Evolutionary conservation across 1,140 invertebrate species (phyloP).

Genomic region (Maniola jurtina): DNA sequence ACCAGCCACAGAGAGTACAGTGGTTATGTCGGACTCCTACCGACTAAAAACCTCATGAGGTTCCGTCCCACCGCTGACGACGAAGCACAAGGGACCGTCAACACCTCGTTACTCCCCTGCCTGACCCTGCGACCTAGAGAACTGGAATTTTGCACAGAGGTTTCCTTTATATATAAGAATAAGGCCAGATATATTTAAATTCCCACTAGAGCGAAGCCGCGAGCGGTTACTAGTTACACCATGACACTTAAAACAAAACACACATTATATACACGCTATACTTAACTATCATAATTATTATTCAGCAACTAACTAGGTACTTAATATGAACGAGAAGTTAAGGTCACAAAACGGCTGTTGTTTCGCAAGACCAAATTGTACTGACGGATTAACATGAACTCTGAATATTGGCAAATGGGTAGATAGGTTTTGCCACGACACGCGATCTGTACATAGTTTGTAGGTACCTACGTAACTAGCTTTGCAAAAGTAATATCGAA

Average conservation of each 20-base stretch:
- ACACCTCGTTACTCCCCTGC: no score
- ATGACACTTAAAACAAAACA: neutral
- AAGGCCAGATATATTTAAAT: no score
- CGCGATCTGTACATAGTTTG: conserved; percentile 53
- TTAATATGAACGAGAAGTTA: conserved; percentile 16
- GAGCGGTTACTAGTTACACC: neutral
- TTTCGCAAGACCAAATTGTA: conserved; percentile 54
- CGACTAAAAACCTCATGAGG: no score
- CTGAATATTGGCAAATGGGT: conserved; percentile 51
- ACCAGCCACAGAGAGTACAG: no score
- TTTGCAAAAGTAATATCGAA: conserved; percentile 43
- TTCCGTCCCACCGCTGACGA: no score
- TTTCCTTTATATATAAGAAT: no score
- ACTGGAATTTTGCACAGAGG: no score
- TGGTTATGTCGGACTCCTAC: no score
- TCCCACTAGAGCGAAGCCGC: no score
- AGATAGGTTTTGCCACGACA: conserved; percentile 57
- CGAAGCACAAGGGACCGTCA: no score
- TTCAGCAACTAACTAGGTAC: neutral
- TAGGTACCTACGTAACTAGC: conserved; percentile 20
- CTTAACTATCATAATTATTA: neutral
- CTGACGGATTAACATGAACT: conserved; percentile 52
- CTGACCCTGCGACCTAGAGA: no score
- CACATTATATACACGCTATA: neutral
- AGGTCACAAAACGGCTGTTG: conserved; percentile 46